Evolutionary conservation across 1,140 invertebrate species (phyloP).

Genomic region (Tetramorium alpestre): DNA sequence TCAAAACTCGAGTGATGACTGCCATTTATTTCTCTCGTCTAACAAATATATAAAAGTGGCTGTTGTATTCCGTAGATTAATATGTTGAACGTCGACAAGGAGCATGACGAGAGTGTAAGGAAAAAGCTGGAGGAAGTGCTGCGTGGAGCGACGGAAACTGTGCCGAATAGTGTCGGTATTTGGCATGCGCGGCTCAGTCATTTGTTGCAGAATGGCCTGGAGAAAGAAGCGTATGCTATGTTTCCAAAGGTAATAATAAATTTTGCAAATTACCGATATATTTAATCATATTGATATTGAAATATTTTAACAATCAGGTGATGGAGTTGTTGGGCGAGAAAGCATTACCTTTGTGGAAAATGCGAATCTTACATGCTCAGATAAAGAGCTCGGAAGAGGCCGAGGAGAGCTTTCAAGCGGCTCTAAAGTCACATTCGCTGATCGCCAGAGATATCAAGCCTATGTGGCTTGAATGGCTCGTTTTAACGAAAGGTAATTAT

Average conservation of each 20-base stretch:
- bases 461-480: slow-evolving; percentile 85
- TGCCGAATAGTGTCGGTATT: slow-evolving; percentile 83
- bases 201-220: slow-evolving; percentile 79
- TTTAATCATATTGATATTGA: slow-evolving; percentile 2
- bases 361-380: slow-evolving; percentile 83
- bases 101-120: slow-evolving; percentile 69
- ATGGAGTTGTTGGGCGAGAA: slow-evolving; percentile 80
- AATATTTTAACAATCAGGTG: slow-evolving; percentile 72
- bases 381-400: slow-evolving; percentile 81
- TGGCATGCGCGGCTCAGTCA: slow-evolving; percentile 84
- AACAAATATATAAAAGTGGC: not conserved
- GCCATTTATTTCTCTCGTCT: not conserved
- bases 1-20: slow-evolving; percentile 28
- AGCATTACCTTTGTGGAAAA: slow-evolving; percentile 84
- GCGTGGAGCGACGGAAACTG: slow-evolving; percentile 81
- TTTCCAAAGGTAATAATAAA: slow-evolving; percentile 77
- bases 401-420: slow-evolving; percentile 84
- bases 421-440: slow-evolving; percentile 76
- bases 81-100: slow-evolving; percentile 77
- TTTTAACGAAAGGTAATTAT: slow-evolving; percentile 80
- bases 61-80: slow-evolving; percentile 77
- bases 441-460: slow-evolving; percentile 84
- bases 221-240: slow-evolving; percentile 76
- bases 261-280: not conserved
- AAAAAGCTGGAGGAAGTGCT: slow-evolving; percentile 83